Base-by-base conservation (phyloP, 2,888 invertebrate species). In the Metacarcinus magister region DNA sequence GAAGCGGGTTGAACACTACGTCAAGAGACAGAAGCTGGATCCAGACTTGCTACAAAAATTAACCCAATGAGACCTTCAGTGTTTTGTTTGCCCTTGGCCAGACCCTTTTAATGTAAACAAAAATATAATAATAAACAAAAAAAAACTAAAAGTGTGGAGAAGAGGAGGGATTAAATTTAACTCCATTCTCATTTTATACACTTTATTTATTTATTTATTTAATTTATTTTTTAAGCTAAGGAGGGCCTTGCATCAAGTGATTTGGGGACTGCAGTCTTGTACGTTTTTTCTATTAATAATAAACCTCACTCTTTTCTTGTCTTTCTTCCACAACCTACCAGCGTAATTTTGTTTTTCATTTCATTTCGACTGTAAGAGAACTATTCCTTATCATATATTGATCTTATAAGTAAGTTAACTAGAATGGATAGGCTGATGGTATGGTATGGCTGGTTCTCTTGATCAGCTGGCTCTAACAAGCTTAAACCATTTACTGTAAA, bases 1-100 rank as follows among this genome's bases (percentile, higher is more conserved):
- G 92, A 92, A 93, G 28, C 92, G 96, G 28, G 95, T 97, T 28
- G 94, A 95, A 10, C 96, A 97, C 75, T 97, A 96, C 60, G 92
- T 97, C 54, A 97, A 97, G 82, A 92, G 95, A 32, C 94, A 95
- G 60, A 60, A 93, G 32, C 89, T 97, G 23, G 96, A 96, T 19
- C 96, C 96, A 0, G 95, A 94, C 4, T 46, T 96, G 2, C 93
- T 97, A 23, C 94, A 46, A 10, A 96, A 95, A 54, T 39, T 93
- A 8, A 44, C 28, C 19, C 13, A 4, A 75, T 75, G 28, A 75
- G 1, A 75, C 10, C 75, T 28, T 28, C 2, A 28, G n/a, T 90
- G 19, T 2, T 43, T 43, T 44, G 44, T 23, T 43, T 43, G 2
- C n/a, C 39, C 39, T 39, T 39, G 39, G 39, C 39, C 39, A 1